Evolutionary conservation across 64 coral and sea anemone species (phyloP).

Genomic region (Dendronephthya gigantea): DNA sequence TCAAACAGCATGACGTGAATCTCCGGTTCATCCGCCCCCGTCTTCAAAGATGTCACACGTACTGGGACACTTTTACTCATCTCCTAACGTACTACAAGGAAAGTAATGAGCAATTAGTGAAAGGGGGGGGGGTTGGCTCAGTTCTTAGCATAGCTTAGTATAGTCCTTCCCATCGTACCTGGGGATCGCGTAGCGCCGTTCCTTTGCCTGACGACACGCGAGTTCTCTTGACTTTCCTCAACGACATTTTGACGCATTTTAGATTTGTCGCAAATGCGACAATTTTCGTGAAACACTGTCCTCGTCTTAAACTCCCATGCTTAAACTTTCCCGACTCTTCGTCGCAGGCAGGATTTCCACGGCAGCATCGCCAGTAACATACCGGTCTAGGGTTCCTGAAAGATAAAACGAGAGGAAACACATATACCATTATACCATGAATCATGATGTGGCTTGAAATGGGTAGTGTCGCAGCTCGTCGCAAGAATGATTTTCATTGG

Average conservation of each 20-base stretch:
- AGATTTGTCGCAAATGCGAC: not conserved
- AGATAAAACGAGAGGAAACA: not conserved
- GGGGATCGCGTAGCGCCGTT: not conserved
- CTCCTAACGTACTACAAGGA: not conserved
- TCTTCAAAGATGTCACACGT: constrained; percentile 58
- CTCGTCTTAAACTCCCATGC: not conserved
- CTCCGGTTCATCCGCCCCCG: constrained; percentile 48
- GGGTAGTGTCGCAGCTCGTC: too few species aligned
- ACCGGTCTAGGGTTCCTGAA: constrained; percentile 75
- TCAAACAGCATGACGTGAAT: constrained; percentile 85
- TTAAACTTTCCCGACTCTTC: constrained; percentile 37
- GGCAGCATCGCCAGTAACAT: constrained; percentile 67
- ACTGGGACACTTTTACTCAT: constrained; percentile 37
- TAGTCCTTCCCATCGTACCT: not conserved
- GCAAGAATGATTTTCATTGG: too few species aligned
- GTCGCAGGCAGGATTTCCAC: constrained; percentile 78
- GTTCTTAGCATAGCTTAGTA: not conserved
- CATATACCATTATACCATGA: too few species aligned
- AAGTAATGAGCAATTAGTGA: not conserved
- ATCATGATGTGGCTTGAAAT: too few species aligned
- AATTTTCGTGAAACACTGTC: not conserved
- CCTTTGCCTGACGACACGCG: not conserved
- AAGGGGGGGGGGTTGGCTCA: not conserved
- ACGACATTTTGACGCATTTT: constrained; percentile 20
- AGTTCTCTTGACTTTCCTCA: not conserved